A percentile compares a stretch with the other conserved stretches of the same genome.
These are phyloP conservation scores for Geotrupes spiniger DNA, from an alignment of 2,888 invertebrate species.

Conservation along the genomic window DNA sequence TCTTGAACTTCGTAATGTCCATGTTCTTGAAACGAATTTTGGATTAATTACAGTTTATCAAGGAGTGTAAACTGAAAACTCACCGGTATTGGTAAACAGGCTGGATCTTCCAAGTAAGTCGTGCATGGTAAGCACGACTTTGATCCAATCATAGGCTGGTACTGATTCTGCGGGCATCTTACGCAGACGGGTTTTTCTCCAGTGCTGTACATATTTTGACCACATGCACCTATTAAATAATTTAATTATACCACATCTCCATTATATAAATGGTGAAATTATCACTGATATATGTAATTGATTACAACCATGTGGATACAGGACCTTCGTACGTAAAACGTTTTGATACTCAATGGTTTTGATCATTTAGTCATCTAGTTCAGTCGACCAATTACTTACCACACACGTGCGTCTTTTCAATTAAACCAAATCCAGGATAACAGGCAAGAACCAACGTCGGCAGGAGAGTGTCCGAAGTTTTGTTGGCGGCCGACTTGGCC, in stretches of 20 bases:
- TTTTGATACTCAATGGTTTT: no score
- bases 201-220: slow-evolving; percentile 41
- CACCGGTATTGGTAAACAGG: slow-evolving; percentile 42
- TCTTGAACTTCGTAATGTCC: slow-evolving; percentile 16
- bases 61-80: no score
- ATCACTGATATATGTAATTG: no score
- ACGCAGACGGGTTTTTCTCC: slow-evolving; percentile 44
- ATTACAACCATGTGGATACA: no score
- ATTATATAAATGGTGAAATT: no score
- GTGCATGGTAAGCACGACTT: slow-evolving; percentile 43
- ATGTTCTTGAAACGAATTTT: slow-evolving; percentile 10
- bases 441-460: slow-evolving; percentile 44
- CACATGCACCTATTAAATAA: slow-evolving; percentile 43
- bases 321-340: no score
- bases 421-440: slow-evolving; percentile 45
- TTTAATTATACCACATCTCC: no score
- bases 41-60: no score
- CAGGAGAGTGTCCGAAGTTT: slow-evolving; percentile 28
- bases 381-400: slow-evolving; percentile 34
- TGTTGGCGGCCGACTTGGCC: slow-evolving; percentile 7
- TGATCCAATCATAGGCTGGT: slow-evolving; percentile 45
- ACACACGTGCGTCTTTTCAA: slow-evolving; percentile 42
- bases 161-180: slow-evolving; percentile 43
- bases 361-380: no score
- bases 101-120: slow-evolving; percentile 44